Evolutionary conservation across 2,113 vertebrate genomes (phyloP).

Genomic region (Gallinago undulata): DNA sequence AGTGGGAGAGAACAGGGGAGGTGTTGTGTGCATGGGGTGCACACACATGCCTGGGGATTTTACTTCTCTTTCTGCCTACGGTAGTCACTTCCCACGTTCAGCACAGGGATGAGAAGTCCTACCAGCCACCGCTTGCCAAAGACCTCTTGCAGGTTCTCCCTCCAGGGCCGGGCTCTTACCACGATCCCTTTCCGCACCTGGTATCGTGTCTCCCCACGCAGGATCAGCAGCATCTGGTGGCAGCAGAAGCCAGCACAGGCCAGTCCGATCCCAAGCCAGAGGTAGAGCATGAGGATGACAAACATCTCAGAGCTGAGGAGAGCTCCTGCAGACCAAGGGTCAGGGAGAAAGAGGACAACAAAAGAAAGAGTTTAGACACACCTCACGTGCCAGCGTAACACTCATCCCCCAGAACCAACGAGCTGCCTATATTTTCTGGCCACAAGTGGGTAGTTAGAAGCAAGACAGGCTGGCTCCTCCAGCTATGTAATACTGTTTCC

Average conservation of each 20-base stretch:
- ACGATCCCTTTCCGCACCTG: slow-evolving; percentile 85
- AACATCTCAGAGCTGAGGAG: slow-evolving; percentile 94
- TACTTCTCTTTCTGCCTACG: slow-evolving; percentile 70
- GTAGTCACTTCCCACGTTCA: slow-evolving; percentile 79
- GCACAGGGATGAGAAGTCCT: slow-evolving; percentile 88
- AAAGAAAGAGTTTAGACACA: slow-evolving; percentile 20
- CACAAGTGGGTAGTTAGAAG: not conserved
- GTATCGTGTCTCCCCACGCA: slow-evolving; percentile 91
- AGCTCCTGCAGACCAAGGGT: slow-evolving; percentile 75
- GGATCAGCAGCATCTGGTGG: slow-evolving; percentile 93
- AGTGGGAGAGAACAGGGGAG: not conserved
- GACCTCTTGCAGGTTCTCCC: slow-evolving; percentile 87
- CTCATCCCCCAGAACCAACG: not conserved
- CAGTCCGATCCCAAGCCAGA: slow-evolving; percentile 96
- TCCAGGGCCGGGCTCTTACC: slow-evolving; percentile 83
- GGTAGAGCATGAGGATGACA: slow-evolving; percentile 96
- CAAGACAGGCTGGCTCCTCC: not conserved
- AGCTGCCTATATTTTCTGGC: not conserved
- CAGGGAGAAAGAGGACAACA: not conserved
- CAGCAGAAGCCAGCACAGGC: slow-evolving; percentile 95
- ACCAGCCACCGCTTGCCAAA: slow-evolving; percentile 93
- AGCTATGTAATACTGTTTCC: not conserved
- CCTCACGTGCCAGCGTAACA: not conserved
- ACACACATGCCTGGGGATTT: fast-evolving
- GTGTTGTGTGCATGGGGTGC: not conserved